Evolutionary conservation across 2,888 invertebrate species (phyloP), one percentile per base, ranked within the genome.

Genomic region (Leucania comma): DNA sequence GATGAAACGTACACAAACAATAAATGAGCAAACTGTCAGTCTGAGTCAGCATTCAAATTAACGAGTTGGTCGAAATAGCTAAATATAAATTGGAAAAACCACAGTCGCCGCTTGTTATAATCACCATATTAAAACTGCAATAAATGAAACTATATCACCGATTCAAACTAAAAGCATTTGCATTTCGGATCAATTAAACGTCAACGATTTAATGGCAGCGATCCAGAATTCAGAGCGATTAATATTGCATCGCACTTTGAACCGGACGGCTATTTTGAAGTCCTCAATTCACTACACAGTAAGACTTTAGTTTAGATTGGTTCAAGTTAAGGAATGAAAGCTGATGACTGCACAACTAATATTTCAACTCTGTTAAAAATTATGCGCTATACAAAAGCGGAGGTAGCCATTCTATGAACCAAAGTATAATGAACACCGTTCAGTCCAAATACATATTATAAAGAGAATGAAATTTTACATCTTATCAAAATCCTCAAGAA

Each of bases 151-250:
- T 72, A 60, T 71, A 70, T 72, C 54, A 65, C 50, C 65, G 22
- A 75, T 59, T 75, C 68, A 66, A 73, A 80, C 81, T 85, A 80
- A 87, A 85, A 85, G 78, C 87, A 78, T 80, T 82, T 68, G 61
- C 70, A 79, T 84, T 81, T 78, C 62, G 65, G 67, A 80, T 58
- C 83, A 81, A 87, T 88, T 88, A 86, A 81, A 81, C 72, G 75
- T 78, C 80, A 83, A 84, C 83, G 80, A 85, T 87, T 87, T 81
- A 87, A 86, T 86, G 74, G 83, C 63, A 80, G 56, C 78, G 56
- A 78, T 83, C 71, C 73, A 81, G 82, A 83, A 85, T 83, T 82
- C 77, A 77, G 65, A 68, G 78, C 83, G 85, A 90, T 91, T 90
- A 89, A 89, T 89, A 87, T 86, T 83, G 75, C 76, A 81, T 71